Evolutionary conservation across 2,888 invertebrate species (phyloP), one percentile per base, ranked within the genome.

Genomic region (Lagria hirta): DNA sequence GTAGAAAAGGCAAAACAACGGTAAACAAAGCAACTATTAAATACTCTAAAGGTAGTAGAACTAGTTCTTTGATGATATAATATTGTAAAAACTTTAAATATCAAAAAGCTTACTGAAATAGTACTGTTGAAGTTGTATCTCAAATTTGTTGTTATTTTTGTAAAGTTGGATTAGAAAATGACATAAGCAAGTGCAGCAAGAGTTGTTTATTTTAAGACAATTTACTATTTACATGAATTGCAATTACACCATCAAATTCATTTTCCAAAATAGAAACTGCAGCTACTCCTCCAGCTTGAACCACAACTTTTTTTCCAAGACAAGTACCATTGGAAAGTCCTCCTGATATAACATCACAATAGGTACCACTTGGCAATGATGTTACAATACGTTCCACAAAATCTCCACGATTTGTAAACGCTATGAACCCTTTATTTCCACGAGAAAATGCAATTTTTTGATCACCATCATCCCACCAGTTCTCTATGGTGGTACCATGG

Each of bases 271-370:
- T 67, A 26, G 66, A 54, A 41, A 88, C 78, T 30, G 71, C 61
- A 0, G 83, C 84, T 0, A 69, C 70, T 0, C 84, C 83, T 45
- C 78, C 72, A 2, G 61, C 59, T 11, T 75, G 77, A 0, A 89
- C 87, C 0, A 62, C 71, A 3, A 88, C 68, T 0, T 71, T 68
- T 54, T 78, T 81, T 15, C 88, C 88, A 0, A 83, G 82, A 60
- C 88, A 88, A 1, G 61, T 60, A 40, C 75, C 78, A 42, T 78
- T 71, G 0, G 62, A 73, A 8, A 71, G 29, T 18, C 85, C 45
- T 0, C 90, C 90, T 3, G 86, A 84, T 51, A 90, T 87, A 11
- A 93, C 76, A 68, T 94, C 92, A 65, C 93, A 93, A 70, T 94
- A 94, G 0, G 60, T 74, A 17, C 92, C 93, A 13, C n/a, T 6